Evolutionary conservation across 1,140 invertebrate species (phyloP).

Genomic region (Nylanderia fulva): DNA sequence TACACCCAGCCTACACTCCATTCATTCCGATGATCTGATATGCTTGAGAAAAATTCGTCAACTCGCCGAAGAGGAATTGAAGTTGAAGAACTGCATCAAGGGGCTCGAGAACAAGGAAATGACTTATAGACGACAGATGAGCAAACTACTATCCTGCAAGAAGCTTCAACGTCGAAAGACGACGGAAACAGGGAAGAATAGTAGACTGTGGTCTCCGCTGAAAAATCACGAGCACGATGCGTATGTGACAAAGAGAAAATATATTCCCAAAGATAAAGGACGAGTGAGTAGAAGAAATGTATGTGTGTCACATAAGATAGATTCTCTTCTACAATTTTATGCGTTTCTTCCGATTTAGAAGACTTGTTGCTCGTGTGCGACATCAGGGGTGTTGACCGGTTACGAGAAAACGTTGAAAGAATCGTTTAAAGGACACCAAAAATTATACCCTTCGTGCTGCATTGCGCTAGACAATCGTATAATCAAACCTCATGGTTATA

Average conservation of each 20-base stretch:
- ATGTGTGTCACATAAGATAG: background rate
- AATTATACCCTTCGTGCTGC: conserved; percentile 1
- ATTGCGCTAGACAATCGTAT: background rate
- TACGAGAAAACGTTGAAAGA: background rate
- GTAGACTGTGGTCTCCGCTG: conserved; percentile 22
- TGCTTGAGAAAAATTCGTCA: conserved; percentile 78
- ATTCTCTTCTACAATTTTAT: background rate
- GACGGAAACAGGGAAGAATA: background rate
- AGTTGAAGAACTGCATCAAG: conserved; percentile 77
- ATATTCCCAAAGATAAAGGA: conserved; percentile 12
- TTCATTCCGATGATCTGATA: conserved; percentile 79
- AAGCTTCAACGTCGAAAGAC: conserved; percentile 55
- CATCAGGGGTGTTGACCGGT: background rate
- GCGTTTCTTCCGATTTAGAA: background rate
- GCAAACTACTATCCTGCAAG: conserved; percentile 60
- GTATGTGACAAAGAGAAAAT: conserved; percentile 49
- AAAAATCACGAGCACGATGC: conserved; percentile 37
- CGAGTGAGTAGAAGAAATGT: conserved; percentile 38
- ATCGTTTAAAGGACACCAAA: background rate
- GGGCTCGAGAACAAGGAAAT: conserved; percentile 77
- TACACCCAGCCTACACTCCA: conserved; percentile 75
- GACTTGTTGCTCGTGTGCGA: conserved; percentile 10
- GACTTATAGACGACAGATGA: conserved; percentile 76
- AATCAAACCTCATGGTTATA: background rate
- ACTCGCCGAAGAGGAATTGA: conserved; percentile 77